Conservation (phyloP, 1,140 invertebrate genomes). For the Drosophila pachea region DNA sequence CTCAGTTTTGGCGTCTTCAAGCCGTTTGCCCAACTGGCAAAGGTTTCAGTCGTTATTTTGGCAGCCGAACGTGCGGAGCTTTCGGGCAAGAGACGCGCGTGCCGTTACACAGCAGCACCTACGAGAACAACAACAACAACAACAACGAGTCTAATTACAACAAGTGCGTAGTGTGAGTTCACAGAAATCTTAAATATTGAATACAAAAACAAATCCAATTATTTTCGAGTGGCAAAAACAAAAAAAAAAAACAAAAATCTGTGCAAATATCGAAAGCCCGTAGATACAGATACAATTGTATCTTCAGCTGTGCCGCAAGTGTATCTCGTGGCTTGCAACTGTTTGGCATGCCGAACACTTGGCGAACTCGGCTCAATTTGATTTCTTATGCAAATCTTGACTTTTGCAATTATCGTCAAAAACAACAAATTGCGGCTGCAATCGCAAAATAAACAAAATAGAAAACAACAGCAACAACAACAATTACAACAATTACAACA, state of each 20-base stretch:
- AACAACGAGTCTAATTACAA: conserved; percentile 39
- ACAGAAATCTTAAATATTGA: not conserved
- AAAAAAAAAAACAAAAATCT: not conserved
- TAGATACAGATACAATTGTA: conserved; percentile 33
- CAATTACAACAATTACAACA: no score
- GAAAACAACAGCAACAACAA: conserved; percentile 26
- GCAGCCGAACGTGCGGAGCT: conserved; percentile 70
- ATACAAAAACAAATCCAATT: not conserved
- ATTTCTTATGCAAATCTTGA: conserved; percentile 71
- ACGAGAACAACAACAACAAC: no score
- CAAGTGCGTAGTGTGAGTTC: conserved; percentile 35
- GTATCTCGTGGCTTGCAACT: conserved; percentile 21
- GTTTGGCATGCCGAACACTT: conserved; percentile 49
- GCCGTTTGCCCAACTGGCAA: conserved; percentile 39
- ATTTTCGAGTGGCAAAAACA: conserved; percentile 1
- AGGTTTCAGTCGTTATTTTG: conserved; percentile 71
- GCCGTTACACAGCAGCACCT: conserved; percentile 12
- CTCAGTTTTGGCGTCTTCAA: conserved; percentile 59
- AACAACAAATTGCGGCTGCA: conserved; percentile 46
- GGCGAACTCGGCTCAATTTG: conserved; percentile 45
- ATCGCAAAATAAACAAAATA: conserved; percentile 18
- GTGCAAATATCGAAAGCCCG: conserved; percentile 8
- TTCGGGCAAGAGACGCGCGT: conserved; percentile 45
- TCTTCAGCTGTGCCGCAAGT: conserved; percentile 23
- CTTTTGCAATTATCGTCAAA: conserved; percentile 52